Conservation (phyloP, 2,113 vertebrate species). For the Psilopogon haemacephalus region DNA sequence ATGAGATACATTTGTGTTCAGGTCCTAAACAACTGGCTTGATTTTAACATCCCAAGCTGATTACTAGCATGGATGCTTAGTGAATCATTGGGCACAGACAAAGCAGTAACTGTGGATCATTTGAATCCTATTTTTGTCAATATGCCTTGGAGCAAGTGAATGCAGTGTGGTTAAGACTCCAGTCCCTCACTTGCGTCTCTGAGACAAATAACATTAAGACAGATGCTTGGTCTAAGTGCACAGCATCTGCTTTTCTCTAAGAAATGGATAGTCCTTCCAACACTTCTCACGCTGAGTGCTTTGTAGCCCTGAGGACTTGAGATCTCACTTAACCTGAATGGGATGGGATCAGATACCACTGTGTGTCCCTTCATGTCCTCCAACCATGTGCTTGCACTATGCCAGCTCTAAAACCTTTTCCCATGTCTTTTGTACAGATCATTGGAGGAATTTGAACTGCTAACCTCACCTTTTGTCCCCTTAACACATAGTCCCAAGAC, state of each 20-base stretch:
- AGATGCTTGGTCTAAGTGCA: background rate
- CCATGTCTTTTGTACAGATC: background rate
- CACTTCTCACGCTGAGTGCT: background rate
- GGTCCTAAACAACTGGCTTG: background rate
- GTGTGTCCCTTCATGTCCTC: background rate
- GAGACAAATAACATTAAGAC: background rate
- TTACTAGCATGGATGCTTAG: background rate
- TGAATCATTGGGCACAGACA: background rate
- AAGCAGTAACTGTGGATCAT: background rate
- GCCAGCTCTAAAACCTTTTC: conserved; percentile 2
- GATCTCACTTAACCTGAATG: background rate
- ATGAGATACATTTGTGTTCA: background rate
- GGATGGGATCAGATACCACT: background rate
- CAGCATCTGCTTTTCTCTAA: background rate
- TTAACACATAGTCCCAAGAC: conserved; percentile 66
- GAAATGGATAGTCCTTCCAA: background rate
- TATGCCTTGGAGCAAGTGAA: background rate
- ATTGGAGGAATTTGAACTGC: conserved; percentile 45
- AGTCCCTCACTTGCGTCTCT: background rate
- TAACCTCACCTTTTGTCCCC: conserved; percentile 68
- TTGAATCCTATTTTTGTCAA: background rate
- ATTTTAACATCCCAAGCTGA: background rate
- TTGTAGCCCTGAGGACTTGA: background rate
- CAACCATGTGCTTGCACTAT: background rate
- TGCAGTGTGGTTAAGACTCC: background rate